These are phyloP conservation scores for Psammodynastes pulverulentus DNA, from an alignment of 2,113 vertebrate species.

Conservation along the genomic window DNA sequence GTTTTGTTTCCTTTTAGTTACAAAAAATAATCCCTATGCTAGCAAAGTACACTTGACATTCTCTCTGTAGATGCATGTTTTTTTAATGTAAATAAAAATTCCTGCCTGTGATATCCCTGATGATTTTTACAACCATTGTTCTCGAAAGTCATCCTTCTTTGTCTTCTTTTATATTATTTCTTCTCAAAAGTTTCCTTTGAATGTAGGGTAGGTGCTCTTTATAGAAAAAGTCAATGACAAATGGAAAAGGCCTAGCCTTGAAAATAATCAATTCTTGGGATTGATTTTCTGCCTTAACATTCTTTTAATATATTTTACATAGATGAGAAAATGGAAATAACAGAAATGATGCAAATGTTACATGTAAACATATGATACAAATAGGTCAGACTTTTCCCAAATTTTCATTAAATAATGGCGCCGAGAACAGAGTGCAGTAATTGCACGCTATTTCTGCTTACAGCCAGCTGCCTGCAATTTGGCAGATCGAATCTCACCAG, in stretches of 20 bases:
- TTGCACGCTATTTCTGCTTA: too few relatives aligned
- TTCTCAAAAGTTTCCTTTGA: neutral
- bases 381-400: neutral
- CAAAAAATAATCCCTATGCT: neutral
- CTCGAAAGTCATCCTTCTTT: neutral
- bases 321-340: neutral
- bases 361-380: neutral
- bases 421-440: too few relatives aligned
- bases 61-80: neutral
- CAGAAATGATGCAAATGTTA: neutral
- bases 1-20: neutral
- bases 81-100: neutral
- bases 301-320: neutral
- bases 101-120: neutral
- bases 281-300: neutral
- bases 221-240: constrained; percentile 9
- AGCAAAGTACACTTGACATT: neutral
- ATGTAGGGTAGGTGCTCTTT: neutral
- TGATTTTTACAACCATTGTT: neutral
- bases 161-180: neutral
- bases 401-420: too few relatives aligned
- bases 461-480: too few relatives aligned
- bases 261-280: constrained; percentile 5
- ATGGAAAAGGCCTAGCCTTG: neutral
- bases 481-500: too few relatives aligned